These are phyloP conservation scores for Sinocyclocheilus grahami DNA, from an alignment of 2,113 vertebrate species.

Conservation along the genomic window DNA sequence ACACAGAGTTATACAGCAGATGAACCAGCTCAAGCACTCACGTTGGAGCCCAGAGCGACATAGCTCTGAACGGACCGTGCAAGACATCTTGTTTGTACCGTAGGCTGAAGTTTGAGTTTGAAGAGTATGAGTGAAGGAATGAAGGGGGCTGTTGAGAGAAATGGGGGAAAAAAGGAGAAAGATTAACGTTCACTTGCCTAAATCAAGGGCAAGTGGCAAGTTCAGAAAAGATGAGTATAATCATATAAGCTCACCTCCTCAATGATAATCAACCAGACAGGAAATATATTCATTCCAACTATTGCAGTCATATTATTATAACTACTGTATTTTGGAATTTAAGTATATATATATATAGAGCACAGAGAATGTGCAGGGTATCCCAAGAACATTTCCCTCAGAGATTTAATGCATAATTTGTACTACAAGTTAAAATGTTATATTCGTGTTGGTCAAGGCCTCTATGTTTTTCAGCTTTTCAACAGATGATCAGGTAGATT, in stretches of 20 bases:
- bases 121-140: background rate
- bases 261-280: background rate
- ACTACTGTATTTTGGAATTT: background rate
- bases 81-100: background rate
- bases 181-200: background rate
- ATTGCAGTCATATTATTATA: background rate
- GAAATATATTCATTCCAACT: background rate
- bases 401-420: background rate
- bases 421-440: background rate
- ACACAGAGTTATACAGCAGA: slow-evolving; percentile 27
- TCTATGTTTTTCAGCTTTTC: background rate
- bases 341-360: background rate
- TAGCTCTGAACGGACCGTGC: slow-evolving; percentile 9
- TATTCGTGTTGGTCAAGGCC: background rate
- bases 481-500: background rate
- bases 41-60: background rate
- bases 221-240: slow-evolving; percentile 15
- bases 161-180: background rate
- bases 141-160: background rate
- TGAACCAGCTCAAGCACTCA: slow-evolving; percentile 15
- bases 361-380: background rate
- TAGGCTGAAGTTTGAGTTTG: background rate
- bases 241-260: background rate
- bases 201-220: slow-evolving; percentile 22
- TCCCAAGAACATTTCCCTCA: background rate